Percentiles rank a stretch among this genome's conserved stretches.
phyloP scores from a whole-genome alignment of 2,888 invertebrate genomes.

The Dryomyza anilis region DNA sequence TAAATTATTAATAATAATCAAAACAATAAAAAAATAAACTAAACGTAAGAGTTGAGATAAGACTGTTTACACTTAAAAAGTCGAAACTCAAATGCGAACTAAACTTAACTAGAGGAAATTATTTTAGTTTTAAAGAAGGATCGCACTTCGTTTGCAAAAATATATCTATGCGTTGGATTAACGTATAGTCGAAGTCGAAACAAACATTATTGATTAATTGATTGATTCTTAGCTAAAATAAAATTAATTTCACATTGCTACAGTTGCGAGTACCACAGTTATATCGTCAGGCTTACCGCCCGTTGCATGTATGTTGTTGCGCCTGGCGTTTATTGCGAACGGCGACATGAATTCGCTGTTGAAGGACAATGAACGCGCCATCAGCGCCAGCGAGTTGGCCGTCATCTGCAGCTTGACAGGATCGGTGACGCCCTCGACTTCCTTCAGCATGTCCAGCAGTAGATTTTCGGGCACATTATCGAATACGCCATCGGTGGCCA shows the following conservation, averaged over 20 bases:
- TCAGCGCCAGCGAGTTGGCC: constrained; percentile 93
- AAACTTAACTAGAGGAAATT: constrained; percentile 18
- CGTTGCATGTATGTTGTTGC: constrained; percentile 90
- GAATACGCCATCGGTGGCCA: constrained; percentile 98
- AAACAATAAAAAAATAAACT: constrained; percentile 8
- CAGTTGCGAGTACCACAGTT: constrained; percentile 93
- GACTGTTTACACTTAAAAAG: constrained; percentile 34
- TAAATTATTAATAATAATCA: background rate
- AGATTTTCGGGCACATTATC: constrained; percentile 95
- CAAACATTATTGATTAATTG: constrained; percentile 3
- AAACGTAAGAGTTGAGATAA: constrained; percentile 6
- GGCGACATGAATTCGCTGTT: constrained; percentile 96
- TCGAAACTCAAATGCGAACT: constrained; percentile 14
- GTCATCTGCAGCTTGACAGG: constrained; percentile 82
- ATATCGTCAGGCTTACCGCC: constrained; percentile 99
- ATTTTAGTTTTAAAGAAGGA: background rate
- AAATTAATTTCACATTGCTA: constrained; percentile 68
- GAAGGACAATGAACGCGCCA: constrained; percentile 92
- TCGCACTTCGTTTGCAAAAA: background rate
- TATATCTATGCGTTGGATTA: constrained; percentile 11
- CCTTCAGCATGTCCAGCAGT: constrained; percentile 82
- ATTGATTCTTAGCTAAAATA: constrained; percentile 28
- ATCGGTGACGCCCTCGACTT: constrained; percentile 75
- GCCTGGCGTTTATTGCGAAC: constrained; percentile 89
- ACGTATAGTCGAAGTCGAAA: constrained; percentile 16